Evolutionary conservation across 2,888 invertebrate genomes (phyloP), one percentile per base, ranked within the genome.

Genomic region (Pediacus dermestoides): DNA sequence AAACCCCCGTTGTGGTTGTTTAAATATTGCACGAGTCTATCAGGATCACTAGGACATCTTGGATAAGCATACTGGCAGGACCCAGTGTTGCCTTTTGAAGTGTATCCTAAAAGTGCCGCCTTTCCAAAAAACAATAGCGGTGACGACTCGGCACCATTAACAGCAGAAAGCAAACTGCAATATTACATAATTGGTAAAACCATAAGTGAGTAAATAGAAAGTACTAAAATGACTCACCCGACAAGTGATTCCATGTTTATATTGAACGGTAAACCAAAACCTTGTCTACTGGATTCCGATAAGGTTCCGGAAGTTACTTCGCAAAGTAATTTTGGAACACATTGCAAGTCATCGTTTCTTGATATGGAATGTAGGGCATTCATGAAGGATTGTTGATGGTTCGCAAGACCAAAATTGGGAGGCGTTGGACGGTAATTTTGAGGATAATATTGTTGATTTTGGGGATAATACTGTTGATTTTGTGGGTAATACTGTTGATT

Each of bases 1-100:
- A 89, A 87, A 1, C 89, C 89, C 23, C 89, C 89, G 38, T 88
- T 87, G 60, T 89, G 81, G 66, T 88, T 89, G 70, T 89, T 89
- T 33, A 89, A 71, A 63, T 89, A 89, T 62, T 82, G 73, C 21
- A 88, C 76, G 6, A 89, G 74, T 50, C 80, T 76, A 48, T 82
- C 81, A 16, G 85, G 76, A 61, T 85, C 81, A 30, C 75, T 76
- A 0, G 89, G 89, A 57, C 89, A 89, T 34, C 74, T 74, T 0
- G 83, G 78, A 59, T 87, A 89, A 6, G 82, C 82, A 41, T 73
- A 71, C 26, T 75, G 71, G 53, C 85, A 85, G 0, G 70, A 66
- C 15, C 48, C 47, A 1, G 80, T 64, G 52, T 78, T 77, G 4
- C 77, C 80, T 44, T 75, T 74, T n/a, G 80, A 75, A 2, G 82